A percentile compares a stretch with the other conserved stretches of the same genome.
These are phyloP conservation scores for Alcis repandata DNA, from an alignment of 2,888 invertebrate genomes.

Conservation along the genomic window DNA sequence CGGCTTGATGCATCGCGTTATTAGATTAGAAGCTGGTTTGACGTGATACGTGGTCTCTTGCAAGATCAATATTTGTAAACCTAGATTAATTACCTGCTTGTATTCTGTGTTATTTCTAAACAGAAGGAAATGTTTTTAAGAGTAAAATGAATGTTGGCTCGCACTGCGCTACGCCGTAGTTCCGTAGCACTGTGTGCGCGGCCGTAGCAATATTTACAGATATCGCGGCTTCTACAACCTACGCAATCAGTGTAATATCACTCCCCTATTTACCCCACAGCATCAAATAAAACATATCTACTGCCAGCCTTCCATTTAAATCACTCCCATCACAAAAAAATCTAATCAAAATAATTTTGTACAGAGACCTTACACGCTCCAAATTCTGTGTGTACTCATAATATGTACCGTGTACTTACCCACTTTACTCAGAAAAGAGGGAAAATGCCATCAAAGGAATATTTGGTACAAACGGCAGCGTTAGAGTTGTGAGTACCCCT, in stretches of 20 bases:
- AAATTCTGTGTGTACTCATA: background rate
- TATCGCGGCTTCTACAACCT: background rate
- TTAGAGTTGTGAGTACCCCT: slow-evolving; percentile 16
- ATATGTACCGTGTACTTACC: background rate
- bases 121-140: too few species aligned
- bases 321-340: background rate
- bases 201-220: background rate
- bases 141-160: too few species aligned
- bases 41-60: background rate
- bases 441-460: slow-evolving; percentile 31
- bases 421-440: slow-evolving; percentile 23
- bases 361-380: slow-evolving; percentile 1
- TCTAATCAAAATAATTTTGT: background rate
- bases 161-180: slow-evolving; percentile 3
- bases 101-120: too few species aligned
- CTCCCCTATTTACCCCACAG: too few species aligned
- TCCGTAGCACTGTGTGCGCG: background rate
- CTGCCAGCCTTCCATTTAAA: too few species aligned
- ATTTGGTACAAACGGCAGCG: slow-evolving; percentile 22
- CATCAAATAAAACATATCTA: too few species aligned
- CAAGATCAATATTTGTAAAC: too few species aligned
- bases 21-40: background rate
- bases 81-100: too few species aligned
- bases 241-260: background rate
- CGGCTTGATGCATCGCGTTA: slow-evolving; percentile 1